These are phyloP conservation scores for Linhomoeus sp. DNA, from an alignment of 2,888 invertebrate genomes.

Conservation along the genomic window DNA sequence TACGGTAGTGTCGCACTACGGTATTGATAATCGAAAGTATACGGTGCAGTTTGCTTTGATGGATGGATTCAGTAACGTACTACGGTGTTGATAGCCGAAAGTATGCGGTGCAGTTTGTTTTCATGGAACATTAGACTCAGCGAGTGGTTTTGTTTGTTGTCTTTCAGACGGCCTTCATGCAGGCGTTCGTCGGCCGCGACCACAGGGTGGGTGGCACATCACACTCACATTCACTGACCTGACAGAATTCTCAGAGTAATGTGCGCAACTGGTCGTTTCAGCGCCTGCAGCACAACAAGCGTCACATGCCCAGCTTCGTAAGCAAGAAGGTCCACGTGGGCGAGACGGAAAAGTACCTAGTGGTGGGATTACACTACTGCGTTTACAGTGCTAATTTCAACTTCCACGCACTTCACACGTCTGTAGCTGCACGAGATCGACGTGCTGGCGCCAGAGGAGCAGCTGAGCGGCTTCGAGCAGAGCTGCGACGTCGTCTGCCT, in stretches of 20 bases:
- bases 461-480: conserved; percentile 68
- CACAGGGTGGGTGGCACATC: conserved; percentile 39
- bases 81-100: no score
- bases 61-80: no score
- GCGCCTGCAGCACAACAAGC: conserved; percentile 16
- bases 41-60: no score
- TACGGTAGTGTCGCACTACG: no score
- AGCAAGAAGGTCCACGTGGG: conserved; percentile 80
- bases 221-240: conserved; percentile 3
- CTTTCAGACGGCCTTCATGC: conserved; percentile 58
- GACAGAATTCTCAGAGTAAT: no score
- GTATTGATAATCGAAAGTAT: no score
- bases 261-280: no score
- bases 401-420: conserved; percentile 4
- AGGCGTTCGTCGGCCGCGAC: conserved; percentile 64
- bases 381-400: no score
- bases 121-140: no score
- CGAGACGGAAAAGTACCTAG: conserved; percentile 83
- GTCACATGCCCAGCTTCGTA: conserved; percentile 35
- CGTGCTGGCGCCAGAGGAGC: conserved; percentile 66
- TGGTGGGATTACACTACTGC: conserved; percentile 43
- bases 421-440: conserved; percentile 56
- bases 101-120: no score
- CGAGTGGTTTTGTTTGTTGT: no score
- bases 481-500: conserved; percentile 89